phyloP scores from a whole-genome alignment of 2,888 invertebrate genomes.

The Melanophora roralis region DNA sequence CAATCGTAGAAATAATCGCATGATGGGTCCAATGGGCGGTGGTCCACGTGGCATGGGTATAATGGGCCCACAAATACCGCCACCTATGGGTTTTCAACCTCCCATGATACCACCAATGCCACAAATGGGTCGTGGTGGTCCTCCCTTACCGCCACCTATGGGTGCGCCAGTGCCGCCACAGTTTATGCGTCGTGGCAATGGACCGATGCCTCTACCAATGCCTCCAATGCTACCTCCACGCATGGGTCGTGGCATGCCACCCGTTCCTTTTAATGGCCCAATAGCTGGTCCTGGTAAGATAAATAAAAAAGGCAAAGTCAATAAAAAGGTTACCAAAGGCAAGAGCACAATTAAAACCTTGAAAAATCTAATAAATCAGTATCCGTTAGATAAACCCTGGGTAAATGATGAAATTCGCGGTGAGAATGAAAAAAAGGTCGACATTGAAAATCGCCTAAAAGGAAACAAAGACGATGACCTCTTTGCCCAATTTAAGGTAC shows the following conservation, averaged over 20 bases:
- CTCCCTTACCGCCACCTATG: slow-evolving; percentile 59
- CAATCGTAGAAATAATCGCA: slow-evolving; percentile 61
- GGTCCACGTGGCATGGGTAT: slow-evolving; percentile 64
- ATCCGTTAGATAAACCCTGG: slow-evolving; percentile 80
- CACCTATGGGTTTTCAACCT: slow-evolving; percentile 67
- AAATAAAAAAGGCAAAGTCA: slow-evolving; percentile 71
- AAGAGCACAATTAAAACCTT: slow-evolving; percentile 74
- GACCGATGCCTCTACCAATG: slow-evolving; percentile 67
- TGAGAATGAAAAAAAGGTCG: slow-evolving; percentile 79
- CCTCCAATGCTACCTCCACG: slow-evolving; percentile 67
- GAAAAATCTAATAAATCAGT: slow-evolving; percentile 75
- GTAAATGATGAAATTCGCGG: slow-evolving; percentile 79
- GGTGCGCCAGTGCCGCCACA: slow-evolving; percentile 67
- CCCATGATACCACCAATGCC: slow-evolving; percentile 70
- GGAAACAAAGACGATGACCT: slow-evolving; percentile 78
- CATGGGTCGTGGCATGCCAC: slow-evolving; percentile 66
- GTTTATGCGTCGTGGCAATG: slow-evolving; percentile 68
- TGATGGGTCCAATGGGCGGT: slow-evolving; percentile 66
- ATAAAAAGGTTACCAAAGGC: slow-evolving; percentile 69
- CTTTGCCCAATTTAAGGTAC: slow-evolving; percentile 80
- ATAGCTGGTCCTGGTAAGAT: slow-evolving; percentile 67
- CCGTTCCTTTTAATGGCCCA: slow-evolving; percentile 62
- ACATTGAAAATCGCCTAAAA: slow-evolving; percentile 78
- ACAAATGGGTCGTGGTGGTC: slow-evolving; percentile 61
- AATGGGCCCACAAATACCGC: slow-evolving; percentile 68